phyloP scores from a whole-genome alignment of 2,797 vertebrate species.

The Anomalospiza imberbis region DNA sequence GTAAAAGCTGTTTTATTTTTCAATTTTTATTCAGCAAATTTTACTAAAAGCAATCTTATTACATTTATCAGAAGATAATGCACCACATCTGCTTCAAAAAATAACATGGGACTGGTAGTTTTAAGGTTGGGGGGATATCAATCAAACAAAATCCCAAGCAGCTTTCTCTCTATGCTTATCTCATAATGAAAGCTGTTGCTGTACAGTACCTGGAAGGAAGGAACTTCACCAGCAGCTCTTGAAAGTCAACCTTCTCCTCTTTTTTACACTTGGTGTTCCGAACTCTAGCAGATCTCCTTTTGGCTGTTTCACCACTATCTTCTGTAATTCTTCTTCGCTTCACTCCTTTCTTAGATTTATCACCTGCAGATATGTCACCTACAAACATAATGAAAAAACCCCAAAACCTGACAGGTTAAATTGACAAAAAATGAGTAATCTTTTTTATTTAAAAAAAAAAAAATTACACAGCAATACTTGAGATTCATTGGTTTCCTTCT shows the following conservation, averaged over 20 bases:
- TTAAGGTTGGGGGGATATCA: not conserved
- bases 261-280: slow-evolving; percentile 98
- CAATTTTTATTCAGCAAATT: not conserved
- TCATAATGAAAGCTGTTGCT: not conserved
- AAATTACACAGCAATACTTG: not conserved
- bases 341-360: slow-evolving; percentile 90
- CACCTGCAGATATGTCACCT: slow-evolving; percentile 80
- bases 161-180: not conserved
- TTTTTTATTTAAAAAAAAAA: not conserved
- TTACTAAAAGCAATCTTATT: not conserved
- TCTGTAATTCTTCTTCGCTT: slow-evolving; percentile 89
- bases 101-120: not conserved
- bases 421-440: not conserved
- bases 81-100: not conserved
- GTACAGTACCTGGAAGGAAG: slow-evolving; percentile 89
- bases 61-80: not conserved
- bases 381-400: not conserved
- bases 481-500: not conserved
- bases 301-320: slow-evolving; percentile 92
- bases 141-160: not conserved
- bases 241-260: slow-evolving; percentile 97
- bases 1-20: not conserved
- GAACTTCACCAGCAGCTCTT: slow-evolving; percentile 93
- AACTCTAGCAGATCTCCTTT: slow-evolving; percentile 93
- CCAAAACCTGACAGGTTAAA: not conserved